Percentiles rank a stretch among this genome's conserved stretches.
Conservation (phyloP, 2,797 vertebrate genomes). For the Rhinogobio ventralis region DNA sequence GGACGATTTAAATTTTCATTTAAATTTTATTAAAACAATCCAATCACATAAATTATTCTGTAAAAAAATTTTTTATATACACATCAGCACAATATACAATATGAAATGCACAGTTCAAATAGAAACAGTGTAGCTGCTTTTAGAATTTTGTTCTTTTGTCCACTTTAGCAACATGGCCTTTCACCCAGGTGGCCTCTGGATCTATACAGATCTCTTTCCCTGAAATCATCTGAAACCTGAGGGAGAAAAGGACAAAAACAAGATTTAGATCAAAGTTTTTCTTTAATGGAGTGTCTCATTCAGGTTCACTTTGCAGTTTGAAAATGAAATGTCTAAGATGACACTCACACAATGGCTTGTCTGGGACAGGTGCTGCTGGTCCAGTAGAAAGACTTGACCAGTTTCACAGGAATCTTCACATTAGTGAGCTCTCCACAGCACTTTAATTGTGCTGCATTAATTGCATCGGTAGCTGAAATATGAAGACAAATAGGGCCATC, state of each 20-base stretch:
- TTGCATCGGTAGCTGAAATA: rapidly evolving
- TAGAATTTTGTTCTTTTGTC: background rate
- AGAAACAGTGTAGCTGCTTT: background rate
- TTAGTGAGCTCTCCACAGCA: background rate
- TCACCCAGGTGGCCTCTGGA: background rate
- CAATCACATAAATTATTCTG: background rate
- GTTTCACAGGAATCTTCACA: background rate
- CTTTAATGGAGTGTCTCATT: background rate
- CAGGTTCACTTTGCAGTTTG: background rate
- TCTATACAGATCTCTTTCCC: background rate
- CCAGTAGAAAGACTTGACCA: background rate
- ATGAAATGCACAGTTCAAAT: slow-evolving; percentile 9
- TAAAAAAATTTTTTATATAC: background rate
- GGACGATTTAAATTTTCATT: rapidly evolving
- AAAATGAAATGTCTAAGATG: background rate
- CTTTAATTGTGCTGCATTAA: rapidly evolving
- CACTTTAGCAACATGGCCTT: background rate
- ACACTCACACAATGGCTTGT: slow-evolving; percentile 48
- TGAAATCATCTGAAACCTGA: slow-evolving; percentile 16
- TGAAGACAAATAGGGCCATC: rapidly evolving
- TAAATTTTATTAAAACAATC: background rate
- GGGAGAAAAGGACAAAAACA: background rate
- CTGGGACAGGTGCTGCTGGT: background rate
- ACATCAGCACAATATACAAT: background rate
- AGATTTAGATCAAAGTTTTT: background rate